Evolutionary conservation across 2,797 vertebrate genomes (phyloP).

Genomic region (Sebastes steindachneri): DNA sequence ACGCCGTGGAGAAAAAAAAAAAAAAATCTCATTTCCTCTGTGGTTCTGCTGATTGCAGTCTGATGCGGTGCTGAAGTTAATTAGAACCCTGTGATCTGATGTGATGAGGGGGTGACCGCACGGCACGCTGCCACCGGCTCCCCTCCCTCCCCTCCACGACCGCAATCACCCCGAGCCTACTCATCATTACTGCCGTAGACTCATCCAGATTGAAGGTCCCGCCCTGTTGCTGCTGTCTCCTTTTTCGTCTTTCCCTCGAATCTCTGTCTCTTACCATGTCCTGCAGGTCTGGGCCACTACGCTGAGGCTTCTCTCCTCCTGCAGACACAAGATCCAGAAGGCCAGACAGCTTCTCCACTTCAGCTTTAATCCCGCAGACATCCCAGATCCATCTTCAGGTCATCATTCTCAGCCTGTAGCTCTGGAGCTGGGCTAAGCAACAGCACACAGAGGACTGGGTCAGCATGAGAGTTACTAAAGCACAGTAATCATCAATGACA

Average conservation of each 20-base stretch:
- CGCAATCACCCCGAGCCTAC: conserved; percentile 49
- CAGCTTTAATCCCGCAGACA: conserved; percentile 40
- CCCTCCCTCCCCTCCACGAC: conserved; percentile 10
- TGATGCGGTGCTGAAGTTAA: conserved; percentile 78
- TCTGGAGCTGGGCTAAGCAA: background rate
- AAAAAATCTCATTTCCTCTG: conserved; percentile 76
- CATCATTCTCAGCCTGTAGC: background rate
- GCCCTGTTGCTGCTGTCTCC: conserved; percentile 2
- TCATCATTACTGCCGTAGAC: conserved; percentile 42
- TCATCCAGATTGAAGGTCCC: conserved; percentile 28
- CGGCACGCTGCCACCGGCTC: conserved; percentile 28
- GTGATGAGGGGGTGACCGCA: conserved; percentile 68
- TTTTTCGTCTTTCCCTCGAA: background rate
- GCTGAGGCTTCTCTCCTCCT: conserved; percentile 31
- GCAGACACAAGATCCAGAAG: conserved; percentile 18
- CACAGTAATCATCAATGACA: background rate
- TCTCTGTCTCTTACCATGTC: conserved; percentile 8
- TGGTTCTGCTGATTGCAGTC: conserved; percentile 76
- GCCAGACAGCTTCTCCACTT: conserved; percentile 38
- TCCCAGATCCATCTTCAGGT: conserved; percentile 60
- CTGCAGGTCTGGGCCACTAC: conserved; percentile 33
- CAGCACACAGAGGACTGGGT: background rate
- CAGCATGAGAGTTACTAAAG: background rate
- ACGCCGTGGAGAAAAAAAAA: conserved; percentile 28
- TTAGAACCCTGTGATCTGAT: conserved; percentile 78